Base-by-base conservation (phyloP, 2,113 vertebrate species). In the Hyperopisus bebe region DNA sequence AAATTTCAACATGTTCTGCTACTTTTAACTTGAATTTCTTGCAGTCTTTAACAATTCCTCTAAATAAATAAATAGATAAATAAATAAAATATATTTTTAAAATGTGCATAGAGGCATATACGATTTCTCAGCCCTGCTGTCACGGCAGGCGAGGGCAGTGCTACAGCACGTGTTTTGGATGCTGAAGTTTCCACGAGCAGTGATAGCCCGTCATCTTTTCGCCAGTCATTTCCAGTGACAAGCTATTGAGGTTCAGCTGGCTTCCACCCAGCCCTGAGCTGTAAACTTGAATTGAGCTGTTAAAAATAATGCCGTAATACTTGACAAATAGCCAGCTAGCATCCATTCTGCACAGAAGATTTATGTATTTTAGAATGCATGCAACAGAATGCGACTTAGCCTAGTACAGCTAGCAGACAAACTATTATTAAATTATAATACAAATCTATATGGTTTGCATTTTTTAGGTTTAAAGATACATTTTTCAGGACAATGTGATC, bases 401-500 rank as follows among this genome's bases (percentile, higher is more conserved):
- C 21, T 47, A 84, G 82, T 24, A 84, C 82, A 84, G 82, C 82
- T n/a, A 84, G 39, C 44, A 47, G 82, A 84, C 82, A 84, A 84
- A 84, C 82, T 84, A 84, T 47, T 47, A 84, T 84, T 46, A 84
- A 44, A 84, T 84, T 84, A 84, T 47, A 84, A 44, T 47, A 84
- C 21, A 47, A 84, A 46, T 84, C 82, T 46, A 47, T 44, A 47
- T n/a, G 19, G 24, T 46, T 47, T 44, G 82, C 39, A 82, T 82
- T 84, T 46, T 84, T 21, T 84, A 84, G 21, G 9, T 84, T 84
- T 84, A 84, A 84, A 47, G 82, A 84, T n/a, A 44, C 82, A 44
- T 47, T 47, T 47, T 47, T 47, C 82, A 80, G 74, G 11, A 84
- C 44, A 84, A 47, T 21, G 21, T 47, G 82, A 84, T 84, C 44